These are phyloP conservation scores for Holacanthus passer DNA, from an alignment of 2,113 vertebrate genomes.

Conservation along the genomic window DNA sequence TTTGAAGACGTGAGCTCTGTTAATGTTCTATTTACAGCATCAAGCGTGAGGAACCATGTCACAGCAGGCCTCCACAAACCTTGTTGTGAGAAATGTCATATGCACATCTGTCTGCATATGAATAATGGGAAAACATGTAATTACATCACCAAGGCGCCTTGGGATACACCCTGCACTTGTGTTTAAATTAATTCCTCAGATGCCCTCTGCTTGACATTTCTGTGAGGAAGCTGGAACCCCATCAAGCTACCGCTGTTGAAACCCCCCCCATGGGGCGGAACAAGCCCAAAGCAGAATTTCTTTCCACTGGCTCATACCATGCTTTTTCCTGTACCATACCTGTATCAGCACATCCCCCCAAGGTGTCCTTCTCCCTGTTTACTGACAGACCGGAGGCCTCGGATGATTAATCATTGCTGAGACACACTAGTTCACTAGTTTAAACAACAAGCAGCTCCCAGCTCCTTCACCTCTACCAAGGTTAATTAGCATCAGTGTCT, in stretches of 20 bases:
- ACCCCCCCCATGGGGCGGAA: slow-evolving; percentile 51
- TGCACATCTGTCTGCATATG: slow-evolving; percentile 63
- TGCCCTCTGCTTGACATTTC: slow-evolving; percentile 79
- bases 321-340: slow-evolving; percentile 35
- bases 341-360: slow-evolving; percentile 53
- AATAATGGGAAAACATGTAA: slow-evolving; percentile 81
- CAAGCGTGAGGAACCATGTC: neutral
- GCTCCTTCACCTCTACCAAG: slow-evolving; percentile 78
- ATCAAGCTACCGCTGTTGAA: slow-evolving; percentile 52
- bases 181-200: slow-evolving; percentile 77
- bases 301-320: slow-evolving; percentile 31
- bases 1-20: too few relatives aligned
- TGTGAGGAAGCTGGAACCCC: slow-evolving; percentile 73
- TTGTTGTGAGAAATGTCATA: slow-evolving; percentile 49
- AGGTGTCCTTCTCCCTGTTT: slow-evolving; percentile 77
- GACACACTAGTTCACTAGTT: slow-evolving; percentile 68
- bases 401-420: slow-evolving; percentile 76
- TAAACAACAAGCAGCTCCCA: slow-evolving; percentile 71
- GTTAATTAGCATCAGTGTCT: slow-evolving; percentile 77
- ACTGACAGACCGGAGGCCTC: slow-evolving; percentile 56
- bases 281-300: slow-evolving; percentile 44
- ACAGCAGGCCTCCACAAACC: slow-evolving; percentile 5
- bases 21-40: slow-evolving; percentile 4
- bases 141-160: slow-evolving; percentile 66
- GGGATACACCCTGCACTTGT: slow-evolving; percentile 65